phyloP scores from a whole-genome alignment of 2,888 invertebrate genomes.

The Taphrorychus bicolor region DNA sequence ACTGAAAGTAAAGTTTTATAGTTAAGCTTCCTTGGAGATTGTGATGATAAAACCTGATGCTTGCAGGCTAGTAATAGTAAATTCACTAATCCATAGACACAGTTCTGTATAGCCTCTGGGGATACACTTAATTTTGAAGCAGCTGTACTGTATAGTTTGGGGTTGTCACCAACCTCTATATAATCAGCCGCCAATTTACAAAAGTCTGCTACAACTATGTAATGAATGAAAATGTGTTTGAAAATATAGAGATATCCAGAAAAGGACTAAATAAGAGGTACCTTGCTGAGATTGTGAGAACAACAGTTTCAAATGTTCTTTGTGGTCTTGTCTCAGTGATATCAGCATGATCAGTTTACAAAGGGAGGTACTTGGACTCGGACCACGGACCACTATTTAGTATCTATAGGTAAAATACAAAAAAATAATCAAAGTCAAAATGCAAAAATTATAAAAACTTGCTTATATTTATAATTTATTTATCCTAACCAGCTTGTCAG shows the following conservation, averaged over 20 bases:
- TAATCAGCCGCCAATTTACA: slow-evolving; percentile 74
- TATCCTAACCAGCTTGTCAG: no score
- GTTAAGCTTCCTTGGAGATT: not conserved
- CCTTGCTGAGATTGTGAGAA: slow-evolving; percentile 63
- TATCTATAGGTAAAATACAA: no score
- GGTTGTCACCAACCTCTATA: slow-evolving; percentile 70
- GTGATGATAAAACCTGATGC: slow-evolving; percentile 63
- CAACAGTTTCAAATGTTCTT: slow-evolving; percentile 65
- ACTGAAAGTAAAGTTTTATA: slow-evolving; percentile 51
- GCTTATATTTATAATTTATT: no score
- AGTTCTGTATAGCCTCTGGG: slow-evolving; percentile 65
- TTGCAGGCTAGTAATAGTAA: slow-evolving; percentile 75
- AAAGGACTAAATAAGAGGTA: slow-evolving; percentile 46
- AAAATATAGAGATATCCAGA: not conserved
- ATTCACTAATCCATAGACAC: slow-evolving; percentile 77
- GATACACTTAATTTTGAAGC: slow-evolving; percentile 70
- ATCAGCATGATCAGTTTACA: slow-evolving; percentile 53
- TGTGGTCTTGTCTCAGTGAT: slow-evolving; percentile 64
- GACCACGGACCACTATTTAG: no score
- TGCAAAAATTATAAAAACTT: no score
- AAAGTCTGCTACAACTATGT: slow-evolving; percentile 75
- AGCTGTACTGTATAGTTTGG: slow-evolving; percentile 68
- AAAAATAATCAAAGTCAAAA: no score
- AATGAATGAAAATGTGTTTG: no score
- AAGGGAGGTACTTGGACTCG: no score